Percentiles rank a stretch among this genome's conserved stretches.
Conservation (phyloP, 2,113 vertebrate species). For the Cephalopholis sonnerati region DNA sequence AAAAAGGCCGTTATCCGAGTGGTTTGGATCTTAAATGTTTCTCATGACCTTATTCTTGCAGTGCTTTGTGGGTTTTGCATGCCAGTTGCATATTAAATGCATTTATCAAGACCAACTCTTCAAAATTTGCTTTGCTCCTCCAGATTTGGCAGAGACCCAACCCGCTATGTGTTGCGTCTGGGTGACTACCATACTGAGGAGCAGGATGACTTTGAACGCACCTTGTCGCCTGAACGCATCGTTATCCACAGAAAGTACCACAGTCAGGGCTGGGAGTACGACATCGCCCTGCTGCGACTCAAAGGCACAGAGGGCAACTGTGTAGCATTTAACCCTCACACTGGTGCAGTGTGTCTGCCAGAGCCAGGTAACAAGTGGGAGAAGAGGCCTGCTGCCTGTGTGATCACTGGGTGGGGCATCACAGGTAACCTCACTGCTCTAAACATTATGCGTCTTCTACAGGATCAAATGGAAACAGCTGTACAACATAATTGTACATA, state of each 20-base stretch:
- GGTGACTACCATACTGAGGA: conserved; percentile 90
- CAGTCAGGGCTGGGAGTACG: conserved; percentile 88
- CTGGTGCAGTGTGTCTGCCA: conserved; percentile 88
- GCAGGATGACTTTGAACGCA: conserved; percentile 89
- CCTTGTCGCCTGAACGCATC: conserved; percentile 86
- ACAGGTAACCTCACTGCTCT: conserved; percentile 82
- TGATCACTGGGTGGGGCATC: conserved; percentile 92
- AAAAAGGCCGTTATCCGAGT: too few relatives aligned
- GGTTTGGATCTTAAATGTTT: too few relatives aligned
- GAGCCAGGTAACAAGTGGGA: conserved; percentile 54
- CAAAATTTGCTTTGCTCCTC: not conserved
- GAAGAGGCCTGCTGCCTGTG: conserved; percentile 82
- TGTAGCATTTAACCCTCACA: conserved; percentile 88
- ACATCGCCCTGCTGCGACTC: conserved; percentile 89
- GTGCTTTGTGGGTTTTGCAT: not conserved
- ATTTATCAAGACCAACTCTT: not conserved
- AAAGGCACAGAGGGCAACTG: conserved; percentile 87
- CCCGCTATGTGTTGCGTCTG: conserved; percentile 86
- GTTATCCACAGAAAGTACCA: conserved; percentile 89
- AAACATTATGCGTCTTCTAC: too few relatives aligned
- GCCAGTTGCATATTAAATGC: not conserved
- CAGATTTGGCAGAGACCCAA: conserved; percentile 89
- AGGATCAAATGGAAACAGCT: too few relatives aligned
- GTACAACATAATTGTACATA: too few relatives aligned
- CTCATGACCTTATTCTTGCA: too few relatives aligned